Conservation (phyloP, 2,888 invertebrate species). For the Epinotia ramella region DNA sequence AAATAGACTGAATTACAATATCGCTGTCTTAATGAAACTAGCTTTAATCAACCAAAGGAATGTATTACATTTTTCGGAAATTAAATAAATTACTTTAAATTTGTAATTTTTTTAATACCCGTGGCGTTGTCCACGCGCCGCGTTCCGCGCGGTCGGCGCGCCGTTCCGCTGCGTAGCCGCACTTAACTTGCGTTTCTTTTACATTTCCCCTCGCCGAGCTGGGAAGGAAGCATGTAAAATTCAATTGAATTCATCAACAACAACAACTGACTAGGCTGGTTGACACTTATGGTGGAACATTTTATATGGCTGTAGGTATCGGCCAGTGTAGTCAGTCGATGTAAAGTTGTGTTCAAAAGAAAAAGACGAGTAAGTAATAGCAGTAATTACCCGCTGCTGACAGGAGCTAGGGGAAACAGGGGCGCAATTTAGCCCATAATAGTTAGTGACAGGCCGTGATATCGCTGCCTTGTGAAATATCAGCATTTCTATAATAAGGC, state of each 20-base stretch:
- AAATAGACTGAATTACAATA: too few species aligned
- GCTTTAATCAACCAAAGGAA: too few species aligned
- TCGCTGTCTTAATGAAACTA: too few species aligned
- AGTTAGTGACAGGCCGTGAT: not conserved
- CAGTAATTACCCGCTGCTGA: not conserved
- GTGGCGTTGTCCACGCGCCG: conserved; percentile 27
- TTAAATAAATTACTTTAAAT: too few species aligned
- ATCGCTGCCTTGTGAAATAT: too few species aligned
- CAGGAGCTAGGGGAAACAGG: not conserved
- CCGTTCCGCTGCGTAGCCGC: conserved; percentile 42
- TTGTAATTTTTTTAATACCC: not conserved
- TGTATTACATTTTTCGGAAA: too few species aligned
- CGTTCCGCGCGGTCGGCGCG: conserved; percentile 30
- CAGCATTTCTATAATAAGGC: too few species aligned
- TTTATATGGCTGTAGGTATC: not conserved
- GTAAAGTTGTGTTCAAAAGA: not conserved
- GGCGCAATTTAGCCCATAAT: not conserved
- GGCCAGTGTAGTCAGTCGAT: not conserved
- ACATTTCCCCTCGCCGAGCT: conserved; percentile 18
- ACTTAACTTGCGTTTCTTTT: conserved; percentile 29
- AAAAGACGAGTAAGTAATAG: not conserved
- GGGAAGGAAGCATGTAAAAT: conserved; percentile 11
- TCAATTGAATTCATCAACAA: not conserved
- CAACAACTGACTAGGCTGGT: not conserved
- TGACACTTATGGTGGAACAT: not conserved